These are phyloP conservation scores for Condylostylus longicornis DNA, from an alignment of 1,140 invertebrate species.

Conservation along the genomic window DNA sequence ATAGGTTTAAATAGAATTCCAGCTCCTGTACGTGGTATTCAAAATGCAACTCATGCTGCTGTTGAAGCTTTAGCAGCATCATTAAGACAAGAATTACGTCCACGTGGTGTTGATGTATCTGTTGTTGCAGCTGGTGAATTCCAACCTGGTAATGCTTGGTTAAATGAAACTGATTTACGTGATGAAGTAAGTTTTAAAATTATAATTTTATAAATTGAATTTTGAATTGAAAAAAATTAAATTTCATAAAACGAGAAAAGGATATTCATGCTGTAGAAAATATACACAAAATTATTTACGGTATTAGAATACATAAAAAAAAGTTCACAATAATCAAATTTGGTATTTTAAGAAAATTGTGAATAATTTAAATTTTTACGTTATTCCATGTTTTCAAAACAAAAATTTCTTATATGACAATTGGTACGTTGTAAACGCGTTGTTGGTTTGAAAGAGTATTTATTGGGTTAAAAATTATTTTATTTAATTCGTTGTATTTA, in stretches of 20 bases:
- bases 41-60: constrained; percentile 60
- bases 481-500: too few relatives aligned
- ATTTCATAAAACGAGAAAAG: too few relatives aligned
- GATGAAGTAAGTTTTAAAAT: constrained; percentile 43
- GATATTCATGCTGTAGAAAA: background rate
- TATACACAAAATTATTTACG: background rate
- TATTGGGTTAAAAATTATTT: too few relatives aligned
- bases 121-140: constrained; percentile 73
- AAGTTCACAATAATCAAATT: background rate
- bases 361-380: background rate
- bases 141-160: constrained; percentile 58
- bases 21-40: constrained; percentile 59
- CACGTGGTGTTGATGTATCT: constrained; percentile 54
- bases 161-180: constrained; percentile 51
- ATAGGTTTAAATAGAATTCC: constrained; percentile 54
- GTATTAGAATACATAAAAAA: background rate
- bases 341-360: background rate
- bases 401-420: too few relatives aligned
- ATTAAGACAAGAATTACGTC: constrained; percentile 63
- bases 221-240: too few relatives aligned
- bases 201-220: background rate
- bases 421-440: too few relatives aligned
- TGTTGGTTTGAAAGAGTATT: too few relatives aligned
- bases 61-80: constrained; percentile 68
- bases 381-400: too few relatives aligned